Conservation (phyloP, 2,888 invertebrate species). For the Mylabris sibirica region DNA sequence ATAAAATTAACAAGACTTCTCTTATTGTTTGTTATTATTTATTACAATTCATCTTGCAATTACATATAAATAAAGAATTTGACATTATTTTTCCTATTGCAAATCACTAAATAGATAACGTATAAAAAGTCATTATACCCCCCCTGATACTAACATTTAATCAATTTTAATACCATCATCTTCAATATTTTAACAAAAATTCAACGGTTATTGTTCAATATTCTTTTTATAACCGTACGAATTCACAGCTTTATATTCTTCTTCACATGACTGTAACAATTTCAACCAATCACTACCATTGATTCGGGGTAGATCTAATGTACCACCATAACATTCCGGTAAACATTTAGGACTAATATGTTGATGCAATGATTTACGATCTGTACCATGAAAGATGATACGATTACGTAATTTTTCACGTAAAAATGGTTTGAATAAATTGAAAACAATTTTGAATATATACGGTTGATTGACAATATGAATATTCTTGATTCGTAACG, state of each 20-base stretch:
- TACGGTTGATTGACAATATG: constrained; percentile 91
- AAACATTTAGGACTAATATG: constrained; percentile 76
- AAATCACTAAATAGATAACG: not conserved
- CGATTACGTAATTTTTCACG: constrained; percentile 83
- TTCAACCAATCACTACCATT: constrained; percentile 78
- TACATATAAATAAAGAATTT: not conserved
- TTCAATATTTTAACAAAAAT: not conserved
- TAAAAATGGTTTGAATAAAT: constrained; percentile 88
- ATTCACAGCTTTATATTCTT: constrained; percentile 71
- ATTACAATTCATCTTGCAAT: not conserved
- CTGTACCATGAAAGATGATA: constrained; percentile 81
- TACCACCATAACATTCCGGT: constrained; percentile 78
- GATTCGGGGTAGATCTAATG: constrained; percentile 72
- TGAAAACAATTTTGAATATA: constrained; percentile 89
- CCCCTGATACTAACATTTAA: not conserved
- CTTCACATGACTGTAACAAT: constrained; percentile 74
- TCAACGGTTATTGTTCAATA: constrained; percentile 42
- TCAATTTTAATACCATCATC: constrained; percentile 12
- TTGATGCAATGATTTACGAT: constrained; percentile 76
- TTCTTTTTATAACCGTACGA: constrained; percentile 77
- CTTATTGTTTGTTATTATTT: not conserved
- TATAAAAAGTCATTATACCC: not conserved
- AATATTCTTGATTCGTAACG: constrained; percentile 84
- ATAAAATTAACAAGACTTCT: not conserved
- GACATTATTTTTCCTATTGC: not conserved